These are phyloP conservation scores for Ranitomeya variabilis DNA, from an alignment of 2,113 vertebrate species.

Conservation along the genomic window DNA sequence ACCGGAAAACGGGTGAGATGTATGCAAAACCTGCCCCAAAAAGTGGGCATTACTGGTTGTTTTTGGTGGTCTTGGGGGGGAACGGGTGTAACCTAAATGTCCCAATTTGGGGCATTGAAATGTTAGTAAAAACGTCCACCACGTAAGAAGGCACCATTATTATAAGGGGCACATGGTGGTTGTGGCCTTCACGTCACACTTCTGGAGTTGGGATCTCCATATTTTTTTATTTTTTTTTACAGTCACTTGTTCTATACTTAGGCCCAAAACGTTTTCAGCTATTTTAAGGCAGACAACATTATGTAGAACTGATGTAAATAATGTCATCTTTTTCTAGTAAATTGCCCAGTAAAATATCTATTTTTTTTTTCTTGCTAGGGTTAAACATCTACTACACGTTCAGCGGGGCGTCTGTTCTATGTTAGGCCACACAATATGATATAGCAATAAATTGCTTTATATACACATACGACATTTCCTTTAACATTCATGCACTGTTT, in stretches of 20 bases:
- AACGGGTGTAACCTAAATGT: too few species aligned
- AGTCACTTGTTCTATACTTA: not conserved
- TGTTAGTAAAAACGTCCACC: too few species aligned
- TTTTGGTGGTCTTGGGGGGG: too few species aligned
- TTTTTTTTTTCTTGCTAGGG: not conserved
- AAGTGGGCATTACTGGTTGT: too few species aligned
- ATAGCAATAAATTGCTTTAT: not conserved
- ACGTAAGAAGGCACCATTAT: too few species aligned
- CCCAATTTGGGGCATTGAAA: too few species aligned
- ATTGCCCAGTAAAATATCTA: not conserved
- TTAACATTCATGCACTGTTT: not conserved
- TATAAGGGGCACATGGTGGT: not conserved
- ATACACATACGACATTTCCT: conserved; percentile 5
- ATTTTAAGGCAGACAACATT: not conserved
- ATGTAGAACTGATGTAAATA: not conserved
- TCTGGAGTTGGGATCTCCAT: not conserved
- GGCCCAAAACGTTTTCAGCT: not conserved
- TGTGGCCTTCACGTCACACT: not conserved
- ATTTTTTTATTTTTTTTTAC: not conserved
- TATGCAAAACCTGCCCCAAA: too few species aligned
- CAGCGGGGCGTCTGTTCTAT: not conserved
- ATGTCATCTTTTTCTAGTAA: not conserved
- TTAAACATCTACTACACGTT: conserved; percentile 4
- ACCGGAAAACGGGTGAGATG: too few species aligned
- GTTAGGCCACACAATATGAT: conserved; percentile 27